phyloP scores from a whole-genome alignment of 2,797 vertebrate genomes.

The Peromyscus melanophrys region DNA sequence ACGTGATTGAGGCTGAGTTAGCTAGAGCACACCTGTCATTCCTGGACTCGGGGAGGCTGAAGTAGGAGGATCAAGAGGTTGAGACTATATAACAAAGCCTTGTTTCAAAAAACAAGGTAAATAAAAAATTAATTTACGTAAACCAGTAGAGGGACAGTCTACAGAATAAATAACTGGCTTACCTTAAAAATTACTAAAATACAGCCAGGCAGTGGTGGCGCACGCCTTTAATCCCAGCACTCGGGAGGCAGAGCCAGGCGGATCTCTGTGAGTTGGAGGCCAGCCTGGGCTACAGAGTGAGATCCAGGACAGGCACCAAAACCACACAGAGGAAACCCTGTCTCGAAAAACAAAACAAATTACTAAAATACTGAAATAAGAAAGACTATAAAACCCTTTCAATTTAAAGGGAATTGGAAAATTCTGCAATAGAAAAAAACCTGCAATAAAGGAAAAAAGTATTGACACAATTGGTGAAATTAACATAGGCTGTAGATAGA shows the following conservation, averaged over 20 bases:
- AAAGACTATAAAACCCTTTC: neutral
- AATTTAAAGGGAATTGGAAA: slow-evolving; percentile 52
- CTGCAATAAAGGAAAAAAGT: slow-evolving; percentile 1
- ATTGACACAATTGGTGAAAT: neutral
- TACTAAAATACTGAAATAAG: slow-evolving; percentile 28
- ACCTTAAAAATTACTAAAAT: neutral
- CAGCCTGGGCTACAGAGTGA: too few relatives aligned
- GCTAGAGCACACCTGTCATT: neutral
- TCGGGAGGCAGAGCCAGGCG: too few relatives aligned
- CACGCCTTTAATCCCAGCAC: too few relatives aligned
- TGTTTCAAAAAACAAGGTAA: neutral
- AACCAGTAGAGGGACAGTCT: slow-evolving; percentile 27
- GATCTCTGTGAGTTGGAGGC: too few relatives aligned
- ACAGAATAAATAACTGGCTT: slow-evolving; percentile 53
- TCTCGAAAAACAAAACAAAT: neutral
- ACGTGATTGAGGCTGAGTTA: neutral
- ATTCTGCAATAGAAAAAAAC: slow-evolving; percentile 22
- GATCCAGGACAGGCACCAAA: too few relatives aligned
- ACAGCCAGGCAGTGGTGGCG: neutral
- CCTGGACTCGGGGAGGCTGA: neutral
- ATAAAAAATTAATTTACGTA: slow-evolving; percentile 6
- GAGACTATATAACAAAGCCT: neutral
- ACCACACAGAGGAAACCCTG: too few relatives aligned
- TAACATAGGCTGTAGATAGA: neutral
- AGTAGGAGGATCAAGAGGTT: neutral